A percentile compares a stretch with the other conserved stretches of the same genome.
Conservation (phyloP, 2,888 invertebrate species). For the Chymomyza caudatula region DNA sequence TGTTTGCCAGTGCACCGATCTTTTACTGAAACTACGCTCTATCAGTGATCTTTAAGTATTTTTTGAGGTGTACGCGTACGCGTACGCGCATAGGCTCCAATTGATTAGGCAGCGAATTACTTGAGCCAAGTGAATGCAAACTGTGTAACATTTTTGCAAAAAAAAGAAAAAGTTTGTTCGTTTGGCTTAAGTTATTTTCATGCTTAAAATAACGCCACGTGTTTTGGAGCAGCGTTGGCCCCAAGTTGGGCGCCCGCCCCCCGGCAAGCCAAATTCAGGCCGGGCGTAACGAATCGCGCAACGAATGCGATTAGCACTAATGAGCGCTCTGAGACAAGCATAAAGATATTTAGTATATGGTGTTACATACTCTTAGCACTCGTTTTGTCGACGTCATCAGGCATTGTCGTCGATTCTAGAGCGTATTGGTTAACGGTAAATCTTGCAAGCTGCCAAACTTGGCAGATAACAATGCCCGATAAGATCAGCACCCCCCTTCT, state of each 20-base stretch:
- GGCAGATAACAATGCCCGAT: constrained; percentile 18
- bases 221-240: constrained; percentile 3
- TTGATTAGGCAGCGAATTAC: constrained; percentile 75
- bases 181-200: constrained; percentile 79
- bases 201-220: constrained; percentile 67
- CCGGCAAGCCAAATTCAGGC: background rate
- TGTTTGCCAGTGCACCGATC: no score
- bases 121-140: constrained; percentile 78
- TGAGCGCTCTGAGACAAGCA: background rate
- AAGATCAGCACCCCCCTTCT: background rate
- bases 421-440: background rate
- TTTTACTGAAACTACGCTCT: background rate
- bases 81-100: background rate
- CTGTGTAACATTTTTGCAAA: constrained; percentile 61
- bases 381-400: constrained; percentile 51
- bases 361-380: background rate
- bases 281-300: background rate
- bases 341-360: background rate
- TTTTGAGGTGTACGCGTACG: background rate
- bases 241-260: background rate
- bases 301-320: background rate
- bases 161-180: constrained; percentile 76
- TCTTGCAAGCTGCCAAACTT: constrained; percentile 14
- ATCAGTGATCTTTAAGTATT: background rate
- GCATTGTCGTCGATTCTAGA: background rate